phyloP scores from a whole-genome alignment of 2,888 invertebrate species.

The Tiphia femorata region DNA sequence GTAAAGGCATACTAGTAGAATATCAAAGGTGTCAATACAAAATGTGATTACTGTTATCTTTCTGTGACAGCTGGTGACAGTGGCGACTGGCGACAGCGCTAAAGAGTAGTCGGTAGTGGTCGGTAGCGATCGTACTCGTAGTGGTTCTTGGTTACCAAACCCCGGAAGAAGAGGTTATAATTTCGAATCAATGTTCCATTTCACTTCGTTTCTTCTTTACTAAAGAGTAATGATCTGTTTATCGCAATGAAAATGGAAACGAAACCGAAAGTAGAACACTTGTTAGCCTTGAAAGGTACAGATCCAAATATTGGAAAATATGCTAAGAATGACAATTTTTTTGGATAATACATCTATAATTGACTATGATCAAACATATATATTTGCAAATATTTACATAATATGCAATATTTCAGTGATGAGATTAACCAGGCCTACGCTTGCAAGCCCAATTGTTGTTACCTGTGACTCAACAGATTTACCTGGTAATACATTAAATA shows the following conservation, averaged over 20 bases:
- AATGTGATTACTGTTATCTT: no score
- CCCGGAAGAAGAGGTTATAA: no score
- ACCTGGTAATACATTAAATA: conserved; percentile 84
- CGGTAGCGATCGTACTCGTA: no score
- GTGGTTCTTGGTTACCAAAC: no score
- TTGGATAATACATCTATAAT: not conserved
- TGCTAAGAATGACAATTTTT: not conserved
- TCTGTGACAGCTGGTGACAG: no score
- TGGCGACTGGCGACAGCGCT: no score
- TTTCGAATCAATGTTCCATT: no score
- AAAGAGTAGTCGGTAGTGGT: no score
- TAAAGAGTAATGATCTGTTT: no score
- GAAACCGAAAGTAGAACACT: conserved; percentile 75
- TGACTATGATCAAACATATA: not conserved
- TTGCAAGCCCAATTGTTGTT: conserved; percentile 85
- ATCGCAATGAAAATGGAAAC: conserved; percentile 71
- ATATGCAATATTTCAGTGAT: conserved; percentile 76
- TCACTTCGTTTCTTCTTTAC: no score
- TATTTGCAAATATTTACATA: not conserved
- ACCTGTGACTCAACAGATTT: conserved; percentile 89
- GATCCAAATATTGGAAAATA: not conserved
- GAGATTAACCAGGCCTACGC: conserved; percentile 92
- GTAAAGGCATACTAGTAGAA: no score
- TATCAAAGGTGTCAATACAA: no score
- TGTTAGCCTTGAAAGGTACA: conserved; percentile 75